Base-by-base conservation (phyloP, 2,113 vertebrate genomes). In the Leiothrix lutea region DNA sequence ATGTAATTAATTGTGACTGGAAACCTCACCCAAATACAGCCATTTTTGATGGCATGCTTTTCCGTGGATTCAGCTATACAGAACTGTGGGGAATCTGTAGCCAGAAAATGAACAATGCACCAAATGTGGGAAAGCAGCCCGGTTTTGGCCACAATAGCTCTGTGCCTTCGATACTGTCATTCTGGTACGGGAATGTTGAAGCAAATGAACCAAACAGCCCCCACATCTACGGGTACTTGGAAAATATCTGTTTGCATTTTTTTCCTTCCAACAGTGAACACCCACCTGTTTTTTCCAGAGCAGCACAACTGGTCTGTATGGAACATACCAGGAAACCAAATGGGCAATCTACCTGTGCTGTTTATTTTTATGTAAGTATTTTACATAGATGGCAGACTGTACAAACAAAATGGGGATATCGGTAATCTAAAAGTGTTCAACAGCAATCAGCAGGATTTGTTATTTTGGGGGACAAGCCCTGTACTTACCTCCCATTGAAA, bases 341-440 rank as follows among this genome's bases (percentile, higher is more conserved):
- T 4, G 2, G 35, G 17, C 0, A 1, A 45, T 17, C n/a, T 62
- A 38, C 56, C 40, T 36, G 33, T 61, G 53, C 44, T 72, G 48
- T 69, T 90, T 73, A 44, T 88, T 94, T 94, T 91, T 83, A 47
- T 51, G 17, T 70, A 56, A 62, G 79, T 66, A 31, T 72, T 62
- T 77, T 66, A 24, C 7, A 2, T 62, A 38, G 14, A 53, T 15
- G 18, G 29, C 18, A 56, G 25, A 13, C 65, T 62, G 31, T 44
- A 58, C 33, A 81, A 89, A 84, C 42, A 56, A 74, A 91, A 79
- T 50, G 1, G 44, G 54, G 38, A 28, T 67, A 62, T 20, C 56
- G 35, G 40, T 50, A 38, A 80, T 40, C 42, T 36, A 31, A 8
- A 58, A 58, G 38, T 48, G 14, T 87, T 92, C 35, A 74, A 47